Conservation (phyloP, 2,888 invertebrate genomes). For the Chirona hameri region DNA sequence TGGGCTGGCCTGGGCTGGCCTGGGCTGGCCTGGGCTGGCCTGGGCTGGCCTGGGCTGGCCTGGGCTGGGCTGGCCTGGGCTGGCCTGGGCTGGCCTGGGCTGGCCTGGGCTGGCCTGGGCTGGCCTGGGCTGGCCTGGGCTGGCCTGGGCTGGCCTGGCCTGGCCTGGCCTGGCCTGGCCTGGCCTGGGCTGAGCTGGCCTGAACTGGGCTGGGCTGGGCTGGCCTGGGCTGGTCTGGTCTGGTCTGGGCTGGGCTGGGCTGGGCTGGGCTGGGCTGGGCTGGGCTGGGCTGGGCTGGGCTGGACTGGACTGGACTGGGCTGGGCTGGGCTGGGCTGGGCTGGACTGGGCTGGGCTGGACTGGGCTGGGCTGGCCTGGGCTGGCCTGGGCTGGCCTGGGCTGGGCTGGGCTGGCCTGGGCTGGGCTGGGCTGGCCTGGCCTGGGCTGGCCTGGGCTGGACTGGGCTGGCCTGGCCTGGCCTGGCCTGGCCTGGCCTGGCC, state of each 20-base stretch:
- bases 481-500: too few species aligned
- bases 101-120: not conserved
- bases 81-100: not conserved
- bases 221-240: too few species aligned
- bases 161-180: too few species aligned
- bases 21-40: not conserved
- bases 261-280: not conserved
- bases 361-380: not conserved
- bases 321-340: not conserved
- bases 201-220: not conserved
- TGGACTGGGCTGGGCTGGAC: not conserved
- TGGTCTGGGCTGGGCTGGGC: not conserved
- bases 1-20: not conserved
- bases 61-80: not conserved
- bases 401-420: not conserved
- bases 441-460: not conserved
- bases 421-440: not conserved
- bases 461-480: too few species aligned
- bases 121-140: not conserved
- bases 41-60: not conserved
- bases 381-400: too few species aligned
- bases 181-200: too few species aligned
- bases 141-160: not conserved
- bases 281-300: not conserved
- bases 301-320: too few species aligned